Conservation (phyloP, 1,140 invertebrate species). For the Trichogramma pretiosum region DNA sequence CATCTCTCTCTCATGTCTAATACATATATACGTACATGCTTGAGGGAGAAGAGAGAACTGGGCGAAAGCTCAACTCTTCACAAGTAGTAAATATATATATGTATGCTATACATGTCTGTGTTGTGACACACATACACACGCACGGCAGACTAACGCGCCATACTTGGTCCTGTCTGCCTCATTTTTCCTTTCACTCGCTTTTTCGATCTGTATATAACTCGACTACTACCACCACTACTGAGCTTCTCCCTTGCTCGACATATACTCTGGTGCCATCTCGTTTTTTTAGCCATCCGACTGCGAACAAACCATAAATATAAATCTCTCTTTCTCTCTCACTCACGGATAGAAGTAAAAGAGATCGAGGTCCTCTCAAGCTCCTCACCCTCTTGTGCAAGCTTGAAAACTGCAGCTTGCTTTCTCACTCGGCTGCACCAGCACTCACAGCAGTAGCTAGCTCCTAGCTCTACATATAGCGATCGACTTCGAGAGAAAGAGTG, state of each 20-base stretch:
- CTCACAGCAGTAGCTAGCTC: too few species aligned
- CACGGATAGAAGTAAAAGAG: constrained; percentile 16
- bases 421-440: background rate
- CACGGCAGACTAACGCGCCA: too few species aligned
- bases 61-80: too few species aligned
- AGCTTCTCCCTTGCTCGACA: background rate
- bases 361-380: constrained; percentile 16
- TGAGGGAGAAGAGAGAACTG: too few species aligned
- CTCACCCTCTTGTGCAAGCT: constrained; percentile 7
- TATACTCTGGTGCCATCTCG: background rate
- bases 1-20: too few species aligned
- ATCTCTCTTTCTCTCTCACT: too few species aligned
- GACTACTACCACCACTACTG: background rate
- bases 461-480: constrained; percentile 19
- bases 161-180: too few species aligned
- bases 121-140: too few species aligned
- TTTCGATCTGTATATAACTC: background rate
- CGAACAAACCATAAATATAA: constrained; percentile 21
- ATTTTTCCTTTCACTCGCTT: background rate
- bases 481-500: constrained; percentile 5
- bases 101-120: too few species aligned
- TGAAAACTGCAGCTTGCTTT: too few species aligned
- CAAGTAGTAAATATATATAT: too few species aligned
- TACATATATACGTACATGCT: too few species aligned
- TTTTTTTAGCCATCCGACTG: constrained; percentile 14